Base-by-base conservation (phyloP, 2,113 vertebrate genomes). In the Alethe castanea region DNA sequence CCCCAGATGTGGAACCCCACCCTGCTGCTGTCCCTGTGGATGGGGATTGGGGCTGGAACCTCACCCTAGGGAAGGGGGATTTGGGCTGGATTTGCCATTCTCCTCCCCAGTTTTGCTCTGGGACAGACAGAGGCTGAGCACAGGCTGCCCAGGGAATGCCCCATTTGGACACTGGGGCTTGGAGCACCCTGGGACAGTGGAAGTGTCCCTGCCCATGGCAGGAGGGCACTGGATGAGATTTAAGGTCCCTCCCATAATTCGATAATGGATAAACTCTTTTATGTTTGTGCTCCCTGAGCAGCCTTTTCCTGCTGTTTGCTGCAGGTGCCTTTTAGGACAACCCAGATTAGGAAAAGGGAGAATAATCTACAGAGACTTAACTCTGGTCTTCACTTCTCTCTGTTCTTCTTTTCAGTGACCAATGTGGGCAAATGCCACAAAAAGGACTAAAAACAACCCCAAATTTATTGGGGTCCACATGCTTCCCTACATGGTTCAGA, bases 181-280 rank as follows among this genome's bases (percentile, higher is more conserved):
- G 82, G 71, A 52, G 52, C 31, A 44, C 0, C 36, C 71, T 59
- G 53, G 83, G 62, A 17, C 0, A 4, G 36, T 36, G 72, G 3
- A 66, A 35, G 19, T 19, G 42, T 57, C 52, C 35, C 70, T 66
- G 42, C 15, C 24, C 40, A 9, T 12, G 40, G 47, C 26, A 72
- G 14, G 3, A 3, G 3, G 23, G 48, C 1, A 8, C 14, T 6
- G 1, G 33, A 28, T 16, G 42, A 1, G 1, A 8, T 85, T 65
- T 19, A 85, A 57, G 19, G 20, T 57, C 20, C 25, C 6, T 66
- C 20, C 6, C 14, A 26, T 17, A 57, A 22, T 78, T 40, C 36
- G 26, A 9, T 14, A 48, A 36, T 0, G 62, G 52, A 31, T 45
- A 15, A 69, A 24, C 20, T 29, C 6, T 42, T 77, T 69, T 8